Evolutionary conservation across 2,113 vertebrate genomes (phyloP), one percentile per base, ranked within the genome.

Genomic region (Podilymbus podiceps): DNA sequence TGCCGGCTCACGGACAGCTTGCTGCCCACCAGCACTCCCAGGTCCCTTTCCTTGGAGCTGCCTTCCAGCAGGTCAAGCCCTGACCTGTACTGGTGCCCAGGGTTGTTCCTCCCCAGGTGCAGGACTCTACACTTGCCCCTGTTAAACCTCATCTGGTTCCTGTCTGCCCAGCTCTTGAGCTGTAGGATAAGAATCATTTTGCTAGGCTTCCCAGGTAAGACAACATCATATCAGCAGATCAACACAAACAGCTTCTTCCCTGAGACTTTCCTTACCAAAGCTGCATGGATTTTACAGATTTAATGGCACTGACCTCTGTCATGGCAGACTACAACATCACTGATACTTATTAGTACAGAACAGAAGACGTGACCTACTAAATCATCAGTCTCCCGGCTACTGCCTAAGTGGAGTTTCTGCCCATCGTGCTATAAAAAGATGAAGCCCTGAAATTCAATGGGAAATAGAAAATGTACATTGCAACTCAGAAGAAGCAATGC

Each of bases 301-400:
- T 91, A 56, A 87, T 28, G 38, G 47, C 80, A 92, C 19, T 81
- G 64, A 71, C 69, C 42, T 78, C 50, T 91, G 55, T 58, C 64
- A 78, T 7, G 10, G 33, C 49, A 88, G 30, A 85, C 53, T 60
- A 66, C 11, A 2, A 53, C 59, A 89, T 55, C 68, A 90, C 12
- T 74, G 59, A 40, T 81, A 89, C 47, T 87, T 95, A 90, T 71
- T 50, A 84, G 33, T 47, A 89, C 12, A 63, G 79, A 90, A 88
- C 33, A 76, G 63, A 93, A 88, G 79, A 95, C 6, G 3, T 35
- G 79, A 95, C 64, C 86, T 52, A 92, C 64, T 91, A 91, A 95
- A 92, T 52, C 60, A 94, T 59, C 38, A 64, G 86, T 75, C 77
- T 91, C 58, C 60, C 2, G 1, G 73, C 77, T 85, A 85, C n/a